Evolutionary conservation across 2,113 vertebrate genomes (phyloP).

Genomic region (Menura novaehollandiae): DNA sequence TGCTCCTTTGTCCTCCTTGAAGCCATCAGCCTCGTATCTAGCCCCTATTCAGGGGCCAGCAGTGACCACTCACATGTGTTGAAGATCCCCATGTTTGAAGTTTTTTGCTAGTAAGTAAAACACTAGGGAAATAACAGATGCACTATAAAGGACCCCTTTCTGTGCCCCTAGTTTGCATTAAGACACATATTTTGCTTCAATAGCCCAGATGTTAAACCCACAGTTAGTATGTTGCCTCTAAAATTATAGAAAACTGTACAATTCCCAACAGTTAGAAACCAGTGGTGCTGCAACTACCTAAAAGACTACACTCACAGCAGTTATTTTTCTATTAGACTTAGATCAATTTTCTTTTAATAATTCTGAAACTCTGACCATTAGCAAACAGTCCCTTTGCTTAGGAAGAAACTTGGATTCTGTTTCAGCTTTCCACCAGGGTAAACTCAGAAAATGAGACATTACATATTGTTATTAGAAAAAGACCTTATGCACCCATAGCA

Average conservation of each 20-base stretch:
- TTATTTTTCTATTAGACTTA: not conserved
- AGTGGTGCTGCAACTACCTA: not conserved
- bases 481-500: not conserved
- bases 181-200: not conserved
- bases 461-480: not conserved
- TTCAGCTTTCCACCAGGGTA: not conserved
- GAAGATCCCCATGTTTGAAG: not conserved
- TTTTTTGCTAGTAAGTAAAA: not conserved
- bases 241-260: not conserved
- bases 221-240: not conserved
- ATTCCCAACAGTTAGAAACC: not conserved
- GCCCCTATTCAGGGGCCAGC: not conserved
- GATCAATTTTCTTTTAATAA: not conserved
- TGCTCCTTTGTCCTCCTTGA: not conserved
- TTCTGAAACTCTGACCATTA: not conserved
- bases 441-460: not conserved
- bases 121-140: not conserved
- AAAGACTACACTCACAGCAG: not conserved
- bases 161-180: not conserved
- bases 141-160: not conserved
- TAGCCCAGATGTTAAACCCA: not conserved
- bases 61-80: not conserved
- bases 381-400: not conserved
- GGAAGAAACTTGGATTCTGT: not conserved
- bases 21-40: accelerated